These are phyloP conservation scores for Smittia sp. DNA, from an alignment of 2,888 invertebrate species.

Conservation along the genomic window DNA sequence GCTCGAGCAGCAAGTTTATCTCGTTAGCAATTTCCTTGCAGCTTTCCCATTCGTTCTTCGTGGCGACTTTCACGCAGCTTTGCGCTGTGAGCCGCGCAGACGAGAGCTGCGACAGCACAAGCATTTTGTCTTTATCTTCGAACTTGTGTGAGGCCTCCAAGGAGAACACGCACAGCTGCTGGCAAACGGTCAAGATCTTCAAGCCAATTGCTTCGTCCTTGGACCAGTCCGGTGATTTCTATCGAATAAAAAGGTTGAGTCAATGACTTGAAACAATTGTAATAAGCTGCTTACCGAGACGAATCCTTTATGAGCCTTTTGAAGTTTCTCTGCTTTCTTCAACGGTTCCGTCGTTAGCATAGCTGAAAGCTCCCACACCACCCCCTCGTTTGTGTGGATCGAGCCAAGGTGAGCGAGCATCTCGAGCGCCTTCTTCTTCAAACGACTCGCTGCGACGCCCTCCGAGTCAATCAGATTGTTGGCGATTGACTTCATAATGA, in stretches of 20 bases:
- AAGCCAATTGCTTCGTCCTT: constrained; percentile 47
- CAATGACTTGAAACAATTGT: background rate
- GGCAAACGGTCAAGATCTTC: constrained; percentile 49
- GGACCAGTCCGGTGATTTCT: constrained; percentile 60
- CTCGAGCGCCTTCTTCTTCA: constrained; percentile 49
- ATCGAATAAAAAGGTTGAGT: constrained; percentile 45
- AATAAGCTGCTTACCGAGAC: constrained; percentile 49
- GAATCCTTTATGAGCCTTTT: constrained; percentile 72
- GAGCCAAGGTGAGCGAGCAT: constrained; percentile 51
- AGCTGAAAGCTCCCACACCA: constrained; percentile 81
- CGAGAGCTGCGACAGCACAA: constrained; percentile 59
- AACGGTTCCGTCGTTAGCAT: constrained; percentile 62
- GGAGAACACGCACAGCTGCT: constrained; percentile 61
- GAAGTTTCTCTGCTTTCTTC: constrained; percentile 67
- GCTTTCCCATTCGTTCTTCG: constrained; percentile 3
- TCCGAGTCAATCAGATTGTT: constrained; percentile 64
- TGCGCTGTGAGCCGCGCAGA: constrained; percentile 56
- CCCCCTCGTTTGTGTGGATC: constrained; percentile 63
- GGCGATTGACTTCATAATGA: constrained; percentile 68
- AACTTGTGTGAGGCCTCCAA: constrained; percentile 56
- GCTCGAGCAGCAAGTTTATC: background rate
- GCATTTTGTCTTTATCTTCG: constrained; percentile 55
- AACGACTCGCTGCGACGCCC: constrained; percentile 54
- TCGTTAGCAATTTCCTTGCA: background rate
- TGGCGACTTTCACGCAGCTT: constrained; percentile 24